Percentiles rank a stretch among this genome's conserved stretches.
phyloP scores from a whole-genome alignment of 2,888 invertebrate species.

The Drosophila paramelanica region DNA sequence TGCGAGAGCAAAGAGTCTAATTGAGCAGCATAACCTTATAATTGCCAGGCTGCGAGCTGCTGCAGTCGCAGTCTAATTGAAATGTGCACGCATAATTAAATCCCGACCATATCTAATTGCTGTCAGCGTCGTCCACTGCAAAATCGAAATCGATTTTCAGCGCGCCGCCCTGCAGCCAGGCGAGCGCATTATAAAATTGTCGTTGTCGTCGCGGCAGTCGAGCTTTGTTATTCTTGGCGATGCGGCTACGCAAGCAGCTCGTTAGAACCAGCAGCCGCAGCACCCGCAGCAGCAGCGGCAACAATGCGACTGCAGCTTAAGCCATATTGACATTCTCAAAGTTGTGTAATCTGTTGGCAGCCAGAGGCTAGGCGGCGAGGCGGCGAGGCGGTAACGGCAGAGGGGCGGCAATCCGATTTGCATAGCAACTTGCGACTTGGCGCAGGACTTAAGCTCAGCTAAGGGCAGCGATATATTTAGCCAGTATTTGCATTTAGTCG shows the following conservation, averaged over 20 bases:
- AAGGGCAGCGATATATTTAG: slow-evolving; percentile 67
- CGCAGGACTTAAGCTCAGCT: slow-evolving; percentile 39
- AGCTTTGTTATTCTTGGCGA: slow-evolving; percentile 72
- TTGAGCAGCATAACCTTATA: slow-evolving; percentile 42
- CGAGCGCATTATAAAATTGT: slow-evolving; percentile 52
- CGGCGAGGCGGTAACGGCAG: not conserved
- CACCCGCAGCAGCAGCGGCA: slow-evolving; percentile 48
- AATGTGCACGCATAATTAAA: slow-evolving; percentile 75
- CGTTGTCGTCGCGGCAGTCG: slow-evolving; percentile 21
- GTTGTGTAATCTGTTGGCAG: slow-evolving; percentile 54
- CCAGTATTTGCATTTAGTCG: slow-evolving; percentile 71
- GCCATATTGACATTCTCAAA: slow-evolving; percentile 60
- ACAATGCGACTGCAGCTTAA: slow-evolving; percentile 60
- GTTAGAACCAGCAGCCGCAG: slow-evolving; percentile 43
- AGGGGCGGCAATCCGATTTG: slow-evolving; percentile 56
- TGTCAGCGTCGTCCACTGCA: slow-evolving; percentile 36
- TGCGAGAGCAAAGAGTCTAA: slow-evolving; percentile 32
- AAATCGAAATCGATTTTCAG: slow-evolving; percentile 56
- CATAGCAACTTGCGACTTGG: slow-evolving; percentile 41
- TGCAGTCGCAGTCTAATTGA: slow-evolving; percentile 50
- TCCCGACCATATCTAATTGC: slow-evolving; percentile 62
- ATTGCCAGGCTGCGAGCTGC: slow-evolving; percentile 31
- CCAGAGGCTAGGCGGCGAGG: slow-evolving; percentile 4
- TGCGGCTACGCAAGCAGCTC: slow-evolving; percentile 65
- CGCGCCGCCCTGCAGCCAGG: slow-evolving; percentile 21